Evolutionary conservation across 2,113 vertebrate species (phyloP).

Genomic region (Irena cyanogastra): DNA sequence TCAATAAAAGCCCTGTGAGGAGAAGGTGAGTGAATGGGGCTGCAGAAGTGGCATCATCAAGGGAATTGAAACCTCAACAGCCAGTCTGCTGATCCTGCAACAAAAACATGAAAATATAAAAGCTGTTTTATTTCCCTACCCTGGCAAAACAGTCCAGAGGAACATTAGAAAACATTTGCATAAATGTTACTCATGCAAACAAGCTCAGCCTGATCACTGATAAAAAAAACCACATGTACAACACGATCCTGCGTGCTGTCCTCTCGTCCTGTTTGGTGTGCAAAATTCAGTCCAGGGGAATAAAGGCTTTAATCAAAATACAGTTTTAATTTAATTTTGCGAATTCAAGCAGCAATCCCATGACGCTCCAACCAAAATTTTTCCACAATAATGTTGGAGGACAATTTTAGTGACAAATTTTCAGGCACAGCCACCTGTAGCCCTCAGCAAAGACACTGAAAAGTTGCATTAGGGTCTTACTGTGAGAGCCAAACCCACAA

Average conservation of each 20-base stretch:
- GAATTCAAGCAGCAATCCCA: not conserved
- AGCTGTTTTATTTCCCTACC: not conserved
- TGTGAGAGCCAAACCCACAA: not conserved
- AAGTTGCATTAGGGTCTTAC: not conserved
- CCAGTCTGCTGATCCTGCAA: constrained; percentile 7
- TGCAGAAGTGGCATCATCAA: not conserved
- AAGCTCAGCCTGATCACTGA: not conserved
- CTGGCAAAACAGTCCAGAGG: not conserved
- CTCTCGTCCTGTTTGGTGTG: not conserved
- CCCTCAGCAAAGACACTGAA: not conserved
- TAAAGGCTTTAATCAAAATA: not conserved
- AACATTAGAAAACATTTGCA: not conserved
- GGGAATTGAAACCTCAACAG: constrained; percentile 38
- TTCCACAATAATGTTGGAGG: not conserved
- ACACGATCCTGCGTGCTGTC: not conserved
- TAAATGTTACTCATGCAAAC: not conserved
- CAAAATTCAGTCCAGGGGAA: not conserved
- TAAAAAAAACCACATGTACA: not conserved
- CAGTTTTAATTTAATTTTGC: not conserved
- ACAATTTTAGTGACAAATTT: not conserved
- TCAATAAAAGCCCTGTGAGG: constrained; percentile 47
- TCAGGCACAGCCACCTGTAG: not conserved
- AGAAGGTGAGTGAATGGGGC: not conserved
- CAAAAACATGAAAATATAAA: constrained; percentile 7
- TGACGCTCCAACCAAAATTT: not conserved